A percentile compares a stretch with the other conserved stretches of the same genome.
Conservation (phyloP, 1,140 invertebrate genomes). For the Capitella teleta region DNA sequence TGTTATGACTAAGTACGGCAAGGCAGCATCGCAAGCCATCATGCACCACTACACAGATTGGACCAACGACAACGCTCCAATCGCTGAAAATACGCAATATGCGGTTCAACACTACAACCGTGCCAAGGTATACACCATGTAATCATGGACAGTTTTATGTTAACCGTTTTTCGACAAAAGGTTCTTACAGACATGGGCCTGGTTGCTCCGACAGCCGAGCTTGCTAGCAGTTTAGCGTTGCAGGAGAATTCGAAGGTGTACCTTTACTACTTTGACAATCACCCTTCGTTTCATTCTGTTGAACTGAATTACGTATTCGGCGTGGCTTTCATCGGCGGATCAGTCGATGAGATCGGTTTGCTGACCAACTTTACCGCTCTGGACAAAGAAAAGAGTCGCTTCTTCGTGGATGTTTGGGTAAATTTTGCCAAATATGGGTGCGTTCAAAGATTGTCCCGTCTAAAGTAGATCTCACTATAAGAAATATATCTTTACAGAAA, state of each 20-base stretch:
- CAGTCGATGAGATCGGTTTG: not conserved
- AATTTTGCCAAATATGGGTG: slow-evolving; percentile 43
- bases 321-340: not conserved
- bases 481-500: too few relatives aligned
- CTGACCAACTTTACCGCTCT: not conserved
- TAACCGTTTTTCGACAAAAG: not conserved
- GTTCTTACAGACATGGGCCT: slow-evolving; percentile 7
- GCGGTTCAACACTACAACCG: not conserved
- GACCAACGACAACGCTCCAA: not conserved
- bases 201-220: slow-evolving; percentile 5
- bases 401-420: slow-evolving; percentile 39
- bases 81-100: not conserved
- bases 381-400: slow-evolving; percentile 27
- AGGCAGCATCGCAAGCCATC: too few relatives aligned
- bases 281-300: slow-evolving; percentile 5
- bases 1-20: too few relatives aligned
- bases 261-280: slow-evolving; percentile 5
- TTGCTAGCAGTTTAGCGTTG: slow-evolving; percentile 4
- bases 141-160: not conserved
- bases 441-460: slow-evolving; percentile 6
- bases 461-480: not conserved
- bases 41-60: not conserved
- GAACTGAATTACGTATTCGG: slow-evolving; percentile 11
- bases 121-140: not conserved
- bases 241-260: not conserved